Percentiles rank a stretch among this genome's conserved stretches.
phyloP scores from a whole-genome alignment of 2,113 vertebrate genomes.

The Nothoprocta pentlandii region DNA sequence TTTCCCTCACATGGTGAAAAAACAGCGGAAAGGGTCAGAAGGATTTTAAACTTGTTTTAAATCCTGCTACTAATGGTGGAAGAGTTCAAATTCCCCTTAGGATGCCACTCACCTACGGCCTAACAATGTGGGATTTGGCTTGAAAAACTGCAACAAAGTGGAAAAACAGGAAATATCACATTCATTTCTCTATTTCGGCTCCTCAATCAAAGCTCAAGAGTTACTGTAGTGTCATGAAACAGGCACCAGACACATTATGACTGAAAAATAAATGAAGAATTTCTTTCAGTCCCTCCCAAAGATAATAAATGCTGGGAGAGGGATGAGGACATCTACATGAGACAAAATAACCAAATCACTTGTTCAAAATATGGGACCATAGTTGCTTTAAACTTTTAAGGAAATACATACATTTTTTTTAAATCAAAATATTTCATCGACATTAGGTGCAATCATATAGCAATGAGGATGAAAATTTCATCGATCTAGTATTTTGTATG shows the following conservation, averaged over 20 bases:
- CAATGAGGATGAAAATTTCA: constrained; percentile 13
- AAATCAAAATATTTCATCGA: not conserved
- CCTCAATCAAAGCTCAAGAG: not conserved
- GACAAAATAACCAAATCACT: not conserved
- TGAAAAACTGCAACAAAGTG: not conserved
- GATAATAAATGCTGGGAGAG: not conserved
- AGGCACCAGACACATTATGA: not conserved
- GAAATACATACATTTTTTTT: constrained; percentile 32
- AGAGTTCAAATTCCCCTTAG: constrained; percentile 22
- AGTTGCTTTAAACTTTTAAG: not conserved
- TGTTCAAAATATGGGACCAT: not conserved
- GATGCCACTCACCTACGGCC: not conserved
- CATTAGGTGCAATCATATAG: not conserved
- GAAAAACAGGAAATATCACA: not conserved
- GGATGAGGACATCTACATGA: not conserved
- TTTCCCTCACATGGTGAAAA: not conserved
- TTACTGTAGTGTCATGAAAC: not conserved
- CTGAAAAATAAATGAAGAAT: not conserved
- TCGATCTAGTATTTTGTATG: not conserved
- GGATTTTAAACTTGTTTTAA: constrained; percentile 42
- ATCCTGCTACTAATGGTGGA: constrained; percentile 3
- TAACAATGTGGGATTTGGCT: constrained; percentile 4
- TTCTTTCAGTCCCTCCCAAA: not conserved
- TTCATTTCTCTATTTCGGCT: constrained; percentile 22
- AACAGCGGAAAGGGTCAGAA: not conserved